phyloP scores from a whole-genome alignment of 2,797 vertebrate species.

The Girardinus metallicus region DNA sequence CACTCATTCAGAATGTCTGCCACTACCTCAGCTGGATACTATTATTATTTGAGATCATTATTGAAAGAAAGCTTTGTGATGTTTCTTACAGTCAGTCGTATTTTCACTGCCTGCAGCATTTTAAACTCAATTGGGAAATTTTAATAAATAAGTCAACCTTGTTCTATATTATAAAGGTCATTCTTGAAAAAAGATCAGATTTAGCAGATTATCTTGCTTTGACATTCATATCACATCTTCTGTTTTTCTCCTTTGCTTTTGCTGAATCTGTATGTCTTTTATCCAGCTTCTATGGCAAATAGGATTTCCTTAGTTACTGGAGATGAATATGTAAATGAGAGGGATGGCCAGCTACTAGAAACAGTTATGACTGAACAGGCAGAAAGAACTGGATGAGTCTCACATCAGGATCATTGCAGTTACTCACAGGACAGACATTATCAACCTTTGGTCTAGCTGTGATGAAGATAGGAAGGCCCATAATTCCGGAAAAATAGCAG shows the following conservation, averaged over 20 bases:
- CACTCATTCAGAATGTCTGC: slow-evolving; percentile 62
- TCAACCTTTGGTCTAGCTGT: slow-evolving; percentile 75
- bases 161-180: slow-evolving; percentile 67
- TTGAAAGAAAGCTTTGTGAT: slow-evolving; percentile 74
- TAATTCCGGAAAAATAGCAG: slow-evolving; percentile 88
- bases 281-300: slow-evolving; percentile 34
- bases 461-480: slow-evolving; percentile 71
- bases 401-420: slow-evolving; percentile 80
- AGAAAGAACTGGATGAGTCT: slow-evolving; percentile 49
- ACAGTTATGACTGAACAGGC: slow-evolving; percentile 41
- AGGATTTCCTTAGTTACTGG: slow-evolving; percentile 29
- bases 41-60: slow-evolving; percentile 66
- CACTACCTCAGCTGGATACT: slow-evolving; percentile 62
- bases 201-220: slow-evolving; percentile 35
- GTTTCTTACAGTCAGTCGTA: slow-evolving; percentile 71
- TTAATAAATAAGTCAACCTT: slow-evolving; percentile 65
- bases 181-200: slow-evolving; percentile 62
- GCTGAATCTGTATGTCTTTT: slow-evolving; percentile 18
- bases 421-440: slow-evolving; percentile 82
- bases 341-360: slow-evolving; percentile 51
- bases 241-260: slow-evolving; percentile 6
- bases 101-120: slow-evolving; percentile 61
- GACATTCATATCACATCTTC: slow-evolving; percentile 24
- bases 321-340: slow-evolving; percentile 65
- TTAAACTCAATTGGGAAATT: slow-evolving; percentile 51